Evolutionary conservation across 2,113 vertebrate species (phyloP).

Genomic region (Neotoma lepida): DNA sequence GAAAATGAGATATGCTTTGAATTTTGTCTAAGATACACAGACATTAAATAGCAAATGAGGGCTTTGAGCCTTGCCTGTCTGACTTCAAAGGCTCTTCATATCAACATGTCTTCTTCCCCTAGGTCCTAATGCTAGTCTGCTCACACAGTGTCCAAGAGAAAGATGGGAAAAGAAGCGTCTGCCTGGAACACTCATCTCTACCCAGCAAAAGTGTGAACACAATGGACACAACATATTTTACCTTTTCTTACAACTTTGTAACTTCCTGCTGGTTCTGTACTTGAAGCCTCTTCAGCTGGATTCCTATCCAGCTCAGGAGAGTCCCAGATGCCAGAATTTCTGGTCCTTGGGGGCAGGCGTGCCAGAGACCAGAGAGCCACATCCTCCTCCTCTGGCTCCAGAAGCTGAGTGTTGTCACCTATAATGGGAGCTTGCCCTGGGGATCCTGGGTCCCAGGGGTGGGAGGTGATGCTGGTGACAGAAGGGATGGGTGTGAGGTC

Average conservation of each 20-base stretch:
- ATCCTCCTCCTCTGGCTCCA: background rate
- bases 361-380: constrained; percentile 48
- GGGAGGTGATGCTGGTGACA: constrained; percentile 34
- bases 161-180: background rate
- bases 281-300: constrained; percentile 21
- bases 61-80: background rate
- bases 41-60: background rate
- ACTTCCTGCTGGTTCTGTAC: constrained; percentile 54
- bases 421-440: background rate
- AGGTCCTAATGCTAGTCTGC: background rate
- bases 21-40: background rate
- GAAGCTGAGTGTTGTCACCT: fast-evolving
- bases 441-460: constrained; percentile 75
- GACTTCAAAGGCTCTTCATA: background rate
- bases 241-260: constrained; percentile 87
- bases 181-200: background rate
- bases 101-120: background rate
- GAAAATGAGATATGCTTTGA: background rate
- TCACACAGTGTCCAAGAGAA: background rate
- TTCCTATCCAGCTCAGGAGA: constrained; percentile 66
- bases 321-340: constrained; percentile 63
- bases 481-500: constrained; percentile 84
- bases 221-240: background rate
- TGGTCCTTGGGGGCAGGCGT: constrained; percentile 70
- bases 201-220: background rate